These are phyloP conservation scores for Redunca redunca DNA, from an alignment of 2,113 vertebrate species.

Conservation along the genomic window DNA sequence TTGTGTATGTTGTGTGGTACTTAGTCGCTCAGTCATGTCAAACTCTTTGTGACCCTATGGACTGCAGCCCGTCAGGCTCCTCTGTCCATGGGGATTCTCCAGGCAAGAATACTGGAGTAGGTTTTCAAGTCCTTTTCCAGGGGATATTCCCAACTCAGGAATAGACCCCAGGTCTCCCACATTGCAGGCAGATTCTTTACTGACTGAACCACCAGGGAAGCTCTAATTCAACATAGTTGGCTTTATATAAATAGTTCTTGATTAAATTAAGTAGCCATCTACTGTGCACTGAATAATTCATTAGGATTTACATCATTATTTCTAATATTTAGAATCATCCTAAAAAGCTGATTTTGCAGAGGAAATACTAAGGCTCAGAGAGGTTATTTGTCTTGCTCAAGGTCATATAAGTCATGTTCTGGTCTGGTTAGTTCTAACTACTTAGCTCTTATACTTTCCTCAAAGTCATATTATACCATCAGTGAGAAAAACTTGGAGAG, in stretches of 20 bases:
- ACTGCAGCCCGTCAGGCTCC: background rate
- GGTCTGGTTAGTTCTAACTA: background rate
- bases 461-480: background rate
- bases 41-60: background rate
- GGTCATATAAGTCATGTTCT: background rate
- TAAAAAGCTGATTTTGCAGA: background rate
- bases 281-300: background rate
- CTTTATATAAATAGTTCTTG: background rate
- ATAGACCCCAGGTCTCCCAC: background rate
- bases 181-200: rapidly evolving
- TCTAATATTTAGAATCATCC: background rate
- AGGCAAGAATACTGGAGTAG: background rate
- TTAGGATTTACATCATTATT: background rate
- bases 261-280: background rate
- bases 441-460: background rate
- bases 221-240: background rate
- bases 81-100: background rate
- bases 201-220: background rate
- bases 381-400: background rate
- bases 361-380: too few species aligned
- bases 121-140: background rate
- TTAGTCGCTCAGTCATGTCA: background rate
- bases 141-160: background rate
- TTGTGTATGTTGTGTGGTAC: background rate
- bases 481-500: background rate